Evolutionary conservation across 2,888 invertebrate species (phyloP), one percentile per base, ranked within the genome.

Genomic region (Drosophila leonis): DNA sequence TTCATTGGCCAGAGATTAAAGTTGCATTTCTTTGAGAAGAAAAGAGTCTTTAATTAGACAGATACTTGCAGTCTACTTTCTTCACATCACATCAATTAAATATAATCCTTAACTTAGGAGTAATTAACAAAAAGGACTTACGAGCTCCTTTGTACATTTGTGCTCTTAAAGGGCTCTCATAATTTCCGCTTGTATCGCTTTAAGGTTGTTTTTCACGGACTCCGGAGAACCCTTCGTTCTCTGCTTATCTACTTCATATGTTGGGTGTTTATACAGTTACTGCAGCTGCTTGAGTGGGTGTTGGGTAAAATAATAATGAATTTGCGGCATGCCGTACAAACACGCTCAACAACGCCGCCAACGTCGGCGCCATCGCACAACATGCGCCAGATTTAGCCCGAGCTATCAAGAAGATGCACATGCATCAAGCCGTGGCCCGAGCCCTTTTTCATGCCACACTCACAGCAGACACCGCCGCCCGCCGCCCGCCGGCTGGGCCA

Each of bases 311-410:
- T 86, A 90, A 88, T 86, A 86, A 86, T 90, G 86, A 88, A 86
- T 86, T 86, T 90, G 86, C 72, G 90, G 89, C 77, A 88, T 77
- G 90, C 87, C 86, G 72, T 79, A 86, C 90, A 83, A 77, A 83
- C 90, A 90, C 81, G 78, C 79, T 71, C 63, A 77, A 62, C 60
- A 48, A 63, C 60, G 54, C 67, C 64, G 82, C 61, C 60, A 54
- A 74, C 64, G 85, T 66, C 72, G 54, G 52, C 66, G 85, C 72
- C 82, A 64, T 49, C n/a, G 56, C 82, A 72, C 80, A 87, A 76
- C 74, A 76, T 88, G 77, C 83, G 54, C 83, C 84, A 88, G 84
- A 84, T 84, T 84, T 84, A 84, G 83, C 69, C 71, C 69, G 42
- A 65, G 71, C 72, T 79, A 84, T 84, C 90, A 89, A 84, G 76